These are phyloP conservation scores for Piaya cayana DNA, from an alignment of 2,113 vertebrate species.

Conservation along the genomic window DNA sequence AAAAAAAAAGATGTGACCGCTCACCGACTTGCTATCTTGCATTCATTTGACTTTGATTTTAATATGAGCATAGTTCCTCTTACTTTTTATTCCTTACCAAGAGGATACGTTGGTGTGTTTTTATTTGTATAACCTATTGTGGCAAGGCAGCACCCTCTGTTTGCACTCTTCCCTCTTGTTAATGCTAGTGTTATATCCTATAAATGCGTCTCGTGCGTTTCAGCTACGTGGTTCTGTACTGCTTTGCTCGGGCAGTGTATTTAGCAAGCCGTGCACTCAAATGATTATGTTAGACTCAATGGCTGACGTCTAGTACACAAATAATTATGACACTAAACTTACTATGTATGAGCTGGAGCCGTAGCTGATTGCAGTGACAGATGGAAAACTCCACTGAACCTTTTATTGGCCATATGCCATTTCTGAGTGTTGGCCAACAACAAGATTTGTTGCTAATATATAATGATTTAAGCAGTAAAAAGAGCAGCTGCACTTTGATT, in stretches of 20 bases:
- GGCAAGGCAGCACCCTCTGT: background rate
- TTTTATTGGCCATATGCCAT: conserved; percentile 79
- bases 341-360: conserved; percentile 34
- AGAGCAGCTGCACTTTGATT: conserved; percentile 76
- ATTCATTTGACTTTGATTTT: background rate
- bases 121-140: background rate
- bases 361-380: conserved; percentile 73
- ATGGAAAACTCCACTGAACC: conserved; percentile 76
- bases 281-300: conserved; percentile 41
- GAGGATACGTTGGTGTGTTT: background rate
- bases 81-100: background rate
- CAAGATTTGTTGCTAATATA: conserved; percentile 78
- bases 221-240: background rate
- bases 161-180: background rate
- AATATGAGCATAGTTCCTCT: background rate
- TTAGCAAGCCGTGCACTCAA: conserved; percentile 31
- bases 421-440: conserved; percentile 77
- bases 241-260: conserved; percentile 18
- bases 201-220: background rate
- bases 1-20: background rate
- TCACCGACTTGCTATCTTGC: background rate
- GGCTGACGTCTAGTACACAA: conserved; percentile 40
- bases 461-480: conserved; percentile 79
- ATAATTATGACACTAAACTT: conserved; percentile 47
- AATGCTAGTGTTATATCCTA: background rate